Conservation (phyloP, 1,140 invertebrate genomes). For the Neotoxoptera formosana region DNA sequence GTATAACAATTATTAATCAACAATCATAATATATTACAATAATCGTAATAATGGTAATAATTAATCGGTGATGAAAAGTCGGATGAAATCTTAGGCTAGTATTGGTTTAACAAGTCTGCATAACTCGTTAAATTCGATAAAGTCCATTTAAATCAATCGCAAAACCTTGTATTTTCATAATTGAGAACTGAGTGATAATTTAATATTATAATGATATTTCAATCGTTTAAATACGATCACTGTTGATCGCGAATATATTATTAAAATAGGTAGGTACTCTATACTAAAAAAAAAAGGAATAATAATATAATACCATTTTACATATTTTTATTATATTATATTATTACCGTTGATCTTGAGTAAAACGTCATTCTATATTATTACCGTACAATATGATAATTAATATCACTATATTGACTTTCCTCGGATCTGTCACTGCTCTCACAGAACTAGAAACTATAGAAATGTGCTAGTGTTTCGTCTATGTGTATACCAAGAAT, state of each 20-base stretch:
- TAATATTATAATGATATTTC: not conserved
- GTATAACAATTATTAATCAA: not conserved
- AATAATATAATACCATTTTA: not conserved
- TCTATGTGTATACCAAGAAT: not conserved
- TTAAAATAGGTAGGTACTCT: not conserved
- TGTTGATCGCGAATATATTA: not conserved
- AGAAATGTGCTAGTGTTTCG: not conserved
- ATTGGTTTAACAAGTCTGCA: not conserved
- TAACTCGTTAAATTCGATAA: not conserved
- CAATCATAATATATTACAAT: not conserved
- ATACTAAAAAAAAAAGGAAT: too few species aligned
- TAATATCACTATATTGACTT: not conserved
- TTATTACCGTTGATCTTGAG: not conserved
- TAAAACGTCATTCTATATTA: not conserved
- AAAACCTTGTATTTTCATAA: not conserved
- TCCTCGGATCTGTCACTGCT: not conserved
- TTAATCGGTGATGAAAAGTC: not conserved
- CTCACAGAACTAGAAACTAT: not conserved
- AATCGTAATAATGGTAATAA: not conserved
- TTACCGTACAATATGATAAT: not conserved
- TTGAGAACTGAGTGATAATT: not conserved
- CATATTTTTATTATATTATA: not conserved
- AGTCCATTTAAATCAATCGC: not conserved
- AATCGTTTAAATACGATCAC: not conserved
- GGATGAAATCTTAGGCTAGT: not conserved